A percentile compares a stretch with the other conserved stretches of the same genome.
Conservation (phyloP, 2,888 invertebrate genomes). For the Conistra vaccinii region DNA sequence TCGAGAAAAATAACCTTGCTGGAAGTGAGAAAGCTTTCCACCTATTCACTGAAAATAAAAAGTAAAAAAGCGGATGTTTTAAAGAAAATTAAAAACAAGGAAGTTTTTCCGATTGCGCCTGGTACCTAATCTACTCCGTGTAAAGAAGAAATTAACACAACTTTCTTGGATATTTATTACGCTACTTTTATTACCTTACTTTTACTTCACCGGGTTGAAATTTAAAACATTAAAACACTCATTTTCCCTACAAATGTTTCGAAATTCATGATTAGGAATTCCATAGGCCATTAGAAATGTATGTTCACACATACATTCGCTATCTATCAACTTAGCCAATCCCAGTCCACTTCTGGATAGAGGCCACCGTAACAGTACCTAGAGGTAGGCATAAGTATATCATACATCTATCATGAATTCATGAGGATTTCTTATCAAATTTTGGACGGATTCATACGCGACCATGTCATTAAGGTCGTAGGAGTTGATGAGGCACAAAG, state of each 20-base stretch:
- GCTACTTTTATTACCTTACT: slow-evolving; percentile 85
- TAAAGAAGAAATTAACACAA: slow-evolving; percentile 90
- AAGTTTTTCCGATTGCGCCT: slow-evolving; percentile 89
- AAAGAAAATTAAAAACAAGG: slow-evolving; percentile 90
- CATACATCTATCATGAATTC: too few relatives aligned
- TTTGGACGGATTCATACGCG: neutral
- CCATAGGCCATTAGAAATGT: neutral
- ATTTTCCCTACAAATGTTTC: slow-evolving; percentile 37
- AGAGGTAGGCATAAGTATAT: too few relatives aligned
- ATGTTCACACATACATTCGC: neutral
- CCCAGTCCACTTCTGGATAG: neutral
- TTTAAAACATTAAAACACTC: slow-evolving; percentile 77
- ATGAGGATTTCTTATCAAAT: neutral
- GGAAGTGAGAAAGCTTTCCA: slow-evolving; percentile 87
- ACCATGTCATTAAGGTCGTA: neutral
- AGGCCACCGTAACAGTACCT: too few relatives aligned
- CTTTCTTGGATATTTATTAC: slow-evolving; percentile 90
- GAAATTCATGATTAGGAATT: slow-evolving; percentile 26
- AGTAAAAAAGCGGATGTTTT: slow-evolving; percentile 88
- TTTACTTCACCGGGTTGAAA: slow-evolving; percentile 80
- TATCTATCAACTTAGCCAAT: neutral
- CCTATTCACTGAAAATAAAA: slow-evolving; percentile 88
- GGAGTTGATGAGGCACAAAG: neutral
- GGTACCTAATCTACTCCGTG: slow-evolving; percentile 87
- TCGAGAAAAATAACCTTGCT: slow-evolving; percentile 84